Conservation (phyloP, 64 coral and sea anemone species). For the Montipora sp. region DNA sequence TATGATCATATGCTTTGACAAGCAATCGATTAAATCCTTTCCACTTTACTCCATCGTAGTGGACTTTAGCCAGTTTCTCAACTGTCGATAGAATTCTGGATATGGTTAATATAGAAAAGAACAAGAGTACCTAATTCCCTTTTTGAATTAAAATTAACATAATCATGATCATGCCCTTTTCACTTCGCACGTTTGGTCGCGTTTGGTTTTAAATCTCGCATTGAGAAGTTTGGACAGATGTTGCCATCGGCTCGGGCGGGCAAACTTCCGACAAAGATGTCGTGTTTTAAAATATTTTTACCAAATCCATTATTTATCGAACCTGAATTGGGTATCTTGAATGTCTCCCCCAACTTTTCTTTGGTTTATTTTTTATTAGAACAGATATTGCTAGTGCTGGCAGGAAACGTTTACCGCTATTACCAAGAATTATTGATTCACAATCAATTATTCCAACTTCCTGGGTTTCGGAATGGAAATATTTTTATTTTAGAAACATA, state of each 20-base stretch:
- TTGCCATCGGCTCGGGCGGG: not conserved
- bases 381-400: not conserved
- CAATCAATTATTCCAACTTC: conserved; percentile 44
- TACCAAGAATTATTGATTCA: not conserved
- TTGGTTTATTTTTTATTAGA: conserved; percentile 12
- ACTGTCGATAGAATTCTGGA: not conserved
- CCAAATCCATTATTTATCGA: not conserved
- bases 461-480: conserved; percentile 9
- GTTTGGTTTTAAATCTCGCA: conserved; percentile 9
- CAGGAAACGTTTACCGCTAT: conserved; percentile 25
- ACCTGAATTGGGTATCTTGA: not conserved
- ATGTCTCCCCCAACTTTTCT: not conserved
- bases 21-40: not conserved
- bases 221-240: conserved; percentile 19
- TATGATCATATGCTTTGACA: conserved; percentile 9
- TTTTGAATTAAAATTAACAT: conserved; percentile 11
- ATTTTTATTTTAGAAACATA: conserved; percentile 24
- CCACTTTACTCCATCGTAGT: not conserved
- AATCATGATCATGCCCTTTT: not conserved
- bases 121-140: not conserved
- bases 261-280: conserved; percentile 15
- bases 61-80: not conserved
- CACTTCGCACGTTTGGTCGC: conserved; percentile 16
- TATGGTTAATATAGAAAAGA: not conserved
- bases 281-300: not conserved